Evolutionary conservation across 2,888 invertebrate genomes (phyloP).

Genomic region (Campaea margaritaria): DNA sequence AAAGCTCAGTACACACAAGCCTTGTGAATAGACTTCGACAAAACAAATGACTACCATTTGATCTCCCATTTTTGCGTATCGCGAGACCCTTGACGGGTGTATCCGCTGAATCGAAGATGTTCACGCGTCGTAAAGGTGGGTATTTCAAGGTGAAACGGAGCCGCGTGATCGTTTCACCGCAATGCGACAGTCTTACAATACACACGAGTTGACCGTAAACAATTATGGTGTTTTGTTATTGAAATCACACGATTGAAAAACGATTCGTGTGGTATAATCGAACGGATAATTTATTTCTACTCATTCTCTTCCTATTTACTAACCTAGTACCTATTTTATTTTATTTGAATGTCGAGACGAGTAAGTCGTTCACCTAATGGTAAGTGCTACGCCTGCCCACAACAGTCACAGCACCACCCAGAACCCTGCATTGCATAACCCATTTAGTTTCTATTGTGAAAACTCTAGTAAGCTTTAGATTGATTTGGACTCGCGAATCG

Average conservation of each 20-base stretch:
- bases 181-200: conserved; percentile 16
- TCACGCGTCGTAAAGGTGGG: conserved; percentile 6
- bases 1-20: neutral
- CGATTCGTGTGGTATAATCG: neutral
- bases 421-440: too few relatives aligned
- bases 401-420: too few relatives aligned
- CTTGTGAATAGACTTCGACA: neutral
- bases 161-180: conserved; percentile 13
- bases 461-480: too few relatives aligned
- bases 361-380: too few relatives aligned
- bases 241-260: neutral
- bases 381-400: too few relatives aligned
- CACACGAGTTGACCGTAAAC: neutral
- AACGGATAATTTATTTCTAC: too few relatives aligned
- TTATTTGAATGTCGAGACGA: too few relatives aligned
- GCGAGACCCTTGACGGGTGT: neutral
- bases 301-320: too few relatives aligned
- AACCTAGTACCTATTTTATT: too few relatives aligned
- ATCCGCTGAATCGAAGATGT: conserved; percentile 6
- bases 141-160: conserved; percentile 11
- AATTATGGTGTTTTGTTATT: neutral
- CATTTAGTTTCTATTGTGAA: too few relatives aligned
- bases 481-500: too few relatives aligned
- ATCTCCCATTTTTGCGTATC: neutral
- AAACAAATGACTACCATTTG: neutral